A percentile compares a stretch with the other conserved stretches of the same genome.
Conservation (phyloP, 2,888 invertebrate genomes). For the Andrena minutula region DNA sequence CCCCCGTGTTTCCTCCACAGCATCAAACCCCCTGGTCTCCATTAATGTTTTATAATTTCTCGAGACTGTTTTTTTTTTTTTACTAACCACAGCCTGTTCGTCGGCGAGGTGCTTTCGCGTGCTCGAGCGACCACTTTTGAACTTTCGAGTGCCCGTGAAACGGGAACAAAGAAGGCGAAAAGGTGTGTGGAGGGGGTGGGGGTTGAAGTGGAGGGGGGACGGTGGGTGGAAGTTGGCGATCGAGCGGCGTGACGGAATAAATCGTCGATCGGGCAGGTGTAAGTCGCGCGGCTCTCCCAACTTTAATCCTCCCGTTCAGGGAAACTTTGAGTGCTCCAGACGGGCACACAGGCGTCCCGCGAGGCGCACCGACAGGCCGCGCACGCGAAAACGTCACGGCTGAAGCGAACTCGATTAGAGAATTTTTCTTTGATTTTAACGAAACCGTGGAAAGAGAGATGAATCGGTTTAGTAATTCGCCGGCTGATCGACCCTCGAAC, state of each 20-base stretch:
- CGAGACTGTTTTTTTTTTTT: neutral
- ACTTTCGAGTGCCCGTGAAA: conserved; percentile 59
- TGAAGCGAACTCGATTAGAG: conserved; percentile 71
- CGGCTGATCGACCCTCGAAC: too few species aligned
- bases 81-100: conserved; percentile 23
- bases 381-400: conserved; percentile 15
- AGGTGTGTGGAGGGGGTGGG: neutral
- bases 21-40: neutral
- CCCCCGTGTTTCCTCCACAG: neutral
- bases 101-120: conserved; percentile 34
- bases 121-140: conserved; percentile 51
- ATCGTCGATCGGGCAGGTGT: conserved; percentile 75
- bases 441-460: neutral
- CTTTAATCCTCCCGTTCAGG: conserved; percentile 60
- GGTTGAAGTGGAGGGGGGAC: conserved; percentile 31
- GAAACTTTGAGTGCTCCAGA: conserved; percentile 39
- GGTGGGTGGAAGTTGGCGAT: conserved; percentile 51
- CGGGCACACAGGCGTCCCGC: conserved; percentile 10
- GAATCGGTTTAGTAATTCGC: neutral
- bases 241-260: conserved; percentile 71
- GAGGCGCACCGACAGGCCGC: neutral
- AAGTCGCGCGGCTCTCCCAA: conserved; percentile 57
- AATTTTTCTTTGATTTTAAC: conserved; percentile 71
- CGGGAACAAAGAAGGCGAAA: conserved; percentile 43
- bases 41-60: conserved; percentile 40